Base-by-base conservation (phyloP, 1,140 invertebrate species). In the Oryctes rhinoceros region DNA sequence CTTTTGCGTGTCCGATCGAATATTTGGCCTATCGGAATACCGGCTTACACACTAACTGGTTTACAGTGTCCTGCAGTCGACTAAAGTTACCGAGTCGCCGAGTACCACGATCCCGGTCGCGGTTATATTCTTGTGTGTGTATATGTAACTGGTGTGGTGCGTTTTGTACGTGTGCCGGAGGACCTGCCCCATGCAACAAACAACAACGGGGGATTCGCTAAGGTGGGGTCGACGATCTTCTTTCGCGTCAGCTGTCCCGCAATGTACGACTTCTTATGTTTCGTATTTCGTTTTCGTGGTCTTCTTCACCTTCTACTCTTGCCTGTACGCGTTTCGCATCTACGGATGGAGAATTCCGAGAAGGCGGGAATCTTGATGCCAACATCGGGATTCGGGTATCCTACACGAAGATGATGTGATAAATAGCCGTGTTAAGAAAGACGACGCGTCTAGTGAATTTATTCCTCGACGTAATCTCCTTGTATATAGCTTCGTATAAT, bases 211-310 rank as follows among this genome's bases (percentile, higher is more conserved):
- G 75, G 59, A 71, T 80, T 80, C 4, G 76, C 76, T 11, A 78
- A 80, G 59, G 65, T 62, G 76, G 79, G 80, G 80, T 80, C 80
- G 80, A 80, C 71, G 80, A 65, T 80, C 80, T 62, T 53, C 39
- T 37, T n/a, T 62, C 44, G 71, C 79, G 79, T 80, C 79, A 80
- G 48, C 53, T 80, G 75, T 77, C 47, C 59, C 30, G 78, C 15
- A 71, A 71, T 71, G 10, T 24, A 18, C 53, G 15, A 59, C 35
- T 24, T 13, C 65, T 71, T 20, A 2, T 71, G 62, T 30, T 30
- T 30, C 24, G 24, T 18, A 6, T 20, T n/a, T 62, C 20, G 65
- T 30, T 9, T 24, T 67, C 20, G n/a, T 67, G 5, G 65, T n/a
- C 18, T 53, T 59, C 18, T 59, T 59, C 15, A 3, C n/a, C 18